These are phyloP conservation scores for Ciona savignyi DNA, from an alignment of 23 tunicate genomes.

Conservation along the genomic window DNA sequence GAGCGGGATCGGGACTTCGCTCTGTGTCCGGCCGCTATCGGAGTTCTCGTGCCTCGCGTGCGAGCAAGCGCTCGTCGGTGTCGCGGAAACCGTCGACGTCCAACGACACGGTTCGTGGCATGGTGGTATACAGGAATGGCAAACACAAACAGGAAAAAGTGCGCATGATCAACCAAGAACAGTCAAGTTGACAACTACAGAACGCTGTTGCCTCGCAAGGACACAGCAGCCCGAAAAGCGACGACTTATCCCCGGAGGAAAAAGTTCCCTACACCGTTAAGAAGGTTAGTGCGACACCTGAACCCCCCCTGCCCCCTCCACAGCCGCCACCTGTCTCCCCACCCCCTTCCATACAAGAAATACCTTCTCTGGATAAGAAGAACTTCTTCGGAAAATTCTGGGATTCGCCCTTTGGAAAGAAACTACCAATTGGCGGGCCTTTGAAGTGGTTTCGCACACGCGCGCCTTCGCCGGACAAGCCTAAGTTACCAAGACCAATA, in stretches of 20 bases:
- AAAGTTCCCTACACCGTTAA: neutral
- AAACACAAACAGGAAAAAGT: conserved; percentile 34
- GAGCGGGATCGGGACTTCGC: neutral
- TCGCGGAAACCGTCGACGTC: neutral
- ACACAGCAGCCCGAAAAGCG: conserved; percentile 1
- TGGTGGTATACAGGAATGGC: conserved; percentile 69
- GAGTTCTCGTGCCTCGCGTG: neutral
- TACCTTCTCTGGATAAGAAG: conserved; percentile 15
- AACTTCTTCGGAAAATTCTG: conserved; percentile 44
- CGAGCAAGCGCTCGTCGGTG: neutral
- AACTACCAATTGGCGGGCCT: conserved; percentile 71
- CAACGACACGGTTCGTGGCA: conserved; percentile 10
- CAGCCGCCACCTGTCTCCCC: neutral
- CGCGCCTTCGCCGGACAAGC: neutral
- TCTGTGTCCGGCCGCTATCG: neutral
- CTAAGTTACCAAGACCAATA: neutral
- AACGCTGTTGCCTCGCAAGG: neutral
- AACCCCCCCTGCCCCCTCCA: neutral
- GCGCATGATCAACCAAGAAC: conserved; percentile 29
- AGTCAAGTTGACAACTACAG: conserved; percentile 46
- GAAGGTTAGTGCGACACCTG: neutral
- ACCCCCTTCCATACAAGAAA: neutral
- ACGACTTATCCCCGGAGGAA: neutral
- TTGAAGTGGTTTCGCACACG: conserved; percentile 43
- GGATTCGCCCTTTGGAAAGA: conserved; percentile 68